Evolutionary conservation across 2,888 invertebrate species (phyloP), one percentile per base, ranked within the genome.

Genomic region (Drosophila vallismaia): DNA sequence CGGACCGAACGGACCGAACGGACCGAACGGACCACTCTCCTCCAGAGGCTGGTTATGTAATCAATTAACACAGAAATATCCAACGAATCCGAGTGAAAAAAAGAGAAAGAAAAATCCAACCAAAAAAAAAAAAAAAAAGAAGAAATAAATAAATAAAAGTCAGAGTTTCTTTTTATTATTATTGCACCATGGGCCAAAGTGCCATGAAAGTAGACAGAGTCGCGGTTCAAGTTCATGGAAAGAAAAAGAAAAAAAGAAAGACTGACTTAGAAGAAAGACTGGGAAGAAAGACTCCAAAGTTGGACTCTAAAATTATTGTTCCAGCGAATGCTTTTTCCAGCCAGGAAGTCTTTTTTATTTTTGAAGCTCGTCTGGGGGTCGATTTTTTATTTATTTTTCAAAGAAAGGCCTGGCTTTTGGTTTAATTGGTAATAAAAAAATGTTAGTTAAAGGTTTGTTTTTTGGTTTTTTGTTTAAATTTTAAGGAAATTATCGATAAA

Each of bases 1-100:
- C 42, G 44, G 42, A 24, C 29, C 31, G 42, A 38, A 36, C 19
- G 2, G 19, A 19, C 33, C 64, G n/a, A n/a, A 53, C 42, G 44
- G 42, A 24, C 29, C 31, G 42, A 38, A 36, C 19, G 2, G 19
- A 19, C 33, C 64, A 45, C 64, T 52, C 64, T 64, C 51, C 64
- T 64, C 46, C 53, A 53, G 33, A 62, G 31, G 40, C 44, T 51
- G 52, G 60, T 83, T 88, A 84, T 84, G 83, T 76, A 84, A 84
- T 88, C 88, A 84, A 84, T 84, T 84, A 88, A 87, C 83, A 81
- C 87, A 77, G 82, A 79, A 54, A 53, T 64, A 59, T 64, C 49
- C 40, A 42, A 53, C 66, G 52, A 58, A 74, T 56, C 59, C 51
- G 40, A 44, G 12, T 10, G 6, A 38, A 14, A 59, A 59, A 44